Base-by-base conservation (phyloP, 2,797 vertebrate genomes). In the Eospalax fontanierii region DNA sequence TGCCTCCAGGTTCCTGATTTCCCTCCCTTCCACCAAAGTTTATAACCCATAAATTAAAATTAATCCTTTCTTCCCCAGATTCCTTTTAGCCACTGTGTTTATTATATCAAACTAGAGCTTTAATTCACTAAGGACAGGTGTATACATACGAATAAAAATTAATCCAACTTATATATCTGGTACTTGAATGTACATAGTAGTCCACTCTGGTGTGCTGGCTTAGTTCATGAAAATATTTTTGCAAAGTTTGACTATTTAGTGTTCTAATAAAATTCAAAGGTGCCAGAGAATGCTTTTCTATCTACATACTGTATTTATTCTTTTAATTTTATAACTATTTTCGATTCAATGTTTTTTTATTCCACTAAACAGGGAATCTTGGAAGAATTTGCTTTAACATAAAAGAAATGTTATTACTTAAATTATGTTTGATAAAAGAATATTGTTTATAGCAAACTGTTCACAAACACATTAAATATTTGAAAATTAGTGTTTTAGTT, bases 211-310 rank as follows among this genome's bases (percentile, higher is more conserved):
- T 74, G 6, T 91, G 54, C 43, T 26, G 22, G 30, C 16, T n/a
- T 38, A 88, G 35, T 22, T 74, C 83, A 43, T 81, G 18, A 87
- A 89, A 95, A 90, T 14, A 70, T 68, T 68, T 95, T 89, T 22
- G n/a, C 6, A 57, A 92, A 66, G 3, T 73, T 73, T 10, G 79
- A 24, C 24, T 73, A 33, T 74, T 87, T 87, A 57, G 16, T 81
- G 22, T 28, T 75, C 70, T 78, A 90, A 66, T 76, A 76, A 93
- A 80, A 40, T 57, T 4, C 5, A 40, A 86, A 19, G 30, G 28
- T 54, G 57, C 11, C 30, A 73, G 54, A 76, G 57, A 4, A 16
- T 84, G 9, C 24, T 5, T 91, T 90, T 87, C 86, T 79, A 80
- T 75, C 26, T 83, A n/a, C 63, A 75, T 92, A 59, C 35, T 94